phyloP scores from a whole-genome alignment of 2,888 invertebrate species.

The Dynastes hyllus region DNA sequence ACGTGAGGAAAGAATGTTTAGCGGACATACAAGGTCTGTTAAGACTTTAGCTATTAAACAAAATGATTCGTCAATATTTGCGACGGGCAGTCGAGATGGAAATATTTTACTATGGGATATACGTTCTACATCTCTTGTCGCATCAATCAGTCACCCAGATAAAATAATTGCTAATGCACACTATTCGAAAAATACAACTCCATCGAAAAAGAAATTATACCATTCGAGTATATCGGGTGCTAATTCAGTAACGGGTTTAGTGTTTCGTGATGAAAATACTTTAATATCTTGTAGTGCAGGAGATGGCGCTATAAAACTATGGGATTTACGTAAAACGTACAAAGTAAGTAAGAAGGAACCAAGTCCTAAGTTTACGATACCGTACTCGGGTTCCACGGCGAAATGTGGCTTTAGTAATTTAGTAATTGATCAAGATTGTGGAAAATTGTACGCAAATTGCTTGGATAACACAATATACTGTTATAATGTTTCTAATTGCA shows the following conservation, averaged over 20 bases:
- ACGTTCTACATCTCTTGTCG: conserved; percentile 71
- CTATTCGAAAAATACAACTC: conserved; percentile 73
- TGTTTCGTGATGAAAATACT: conserved; percentile 86
- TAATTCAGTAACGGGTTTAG: conserved; percentile 87
- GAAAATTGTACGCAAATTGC: conserved; percentile 88
- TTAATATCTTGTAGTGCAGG: conserved; percentile 90
- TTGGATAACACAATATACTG: conserved; percentile 91
- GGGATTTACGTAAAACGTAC: conserved; percentile 91
- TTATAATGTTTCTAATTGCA: conserved; percentile 84
- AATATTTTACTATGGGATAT: conserved; percentile 91
- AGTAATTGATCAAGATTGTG: conserved; percentile 80
- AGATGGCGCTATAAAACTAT: conserved; percentile 88
- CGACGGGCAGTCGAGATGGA: conserved; percentile 92
- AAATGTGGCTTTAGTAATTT: conserved; percentile 86
- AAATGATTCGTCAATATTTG: conserved; percentile 83
- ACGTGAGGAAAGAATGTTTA: conserved; percentile 76
- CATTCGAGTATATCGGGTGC: conserved; percentile 71
- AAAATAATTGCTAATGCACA: conserved; percentile 83
- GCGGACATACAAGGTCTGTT: conserved; percentile 86
- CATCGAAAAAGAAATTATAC: conserved; percentile 70
- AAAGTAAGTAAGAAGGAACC: conserved; percentile 80
- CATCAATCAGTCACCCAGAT: conserved; percentile 76
- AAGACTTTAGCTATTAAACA: conserved; percentile 86
- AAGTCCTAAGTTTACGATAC: conserved; percentile 81
- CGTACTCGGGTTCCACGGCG: conserved; percentile 82